Evolutionary conservation across 2,797 vertebrate species (phyloP), one percentile per base, ranked within the genome.

Genomic region (Periparus ater): DNA sequence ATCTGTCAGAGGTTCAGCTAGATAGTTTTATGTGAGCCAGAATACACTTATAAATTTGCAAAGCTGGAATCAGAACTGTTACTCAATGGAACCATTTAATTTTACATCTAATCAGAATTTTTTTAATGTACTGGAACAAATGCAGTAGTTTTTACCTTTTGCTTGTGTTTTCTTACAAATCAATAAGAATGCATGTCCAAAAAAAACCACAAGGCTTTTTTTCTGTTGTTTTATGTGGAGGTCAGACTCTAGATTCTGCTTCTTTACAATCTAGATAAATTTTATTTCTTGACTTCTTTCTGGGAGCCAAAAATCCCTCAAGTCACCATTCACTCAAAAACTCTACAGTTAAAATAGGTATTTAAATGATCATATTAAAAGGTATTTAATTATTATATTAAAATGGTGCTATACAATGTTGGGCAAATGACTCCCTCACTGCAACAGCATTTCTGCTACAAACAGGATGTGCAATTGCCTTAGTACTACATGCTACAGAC

Each of bases 71-170:
- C 76, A 81, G 51, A 38, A 86, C 79, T 84, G 82, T 38, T 89
- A 80, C 80, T 66, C 93, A 78, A 94, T 84, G 93, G 94, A 96
- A 95, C 91, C 70, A 82, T 95, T 95, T 93, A 85, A 94, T 95
- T 96, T 96, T 72, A 95, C 48, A 68, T 84, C 44, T 51, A 86
- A 77, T 65, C 40, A 76, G 40, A 23, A 45, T 48, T 88, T 88
- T 30, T 89, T 87, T 73, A 79, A 81, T 2, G 1, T 42, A 55
- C 36, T 63, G 17, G 34, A 84, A 82, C 9, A 76, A 84, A 77
- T 4, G 21, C 61, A 92, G 53, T 21, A 27, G n/a, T 27, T 92
- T 93, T 65, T 54, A 88, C 27, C 25, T 80, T 80, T 66, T 89
- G 34, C 36, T 87, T 60, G 18, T 53, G 40, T 42, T 91, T 85